Evolutionary conservation across 2,797 vertebrate genomes (phyloP).

Genomic region (Meda fulgida): DNA sequence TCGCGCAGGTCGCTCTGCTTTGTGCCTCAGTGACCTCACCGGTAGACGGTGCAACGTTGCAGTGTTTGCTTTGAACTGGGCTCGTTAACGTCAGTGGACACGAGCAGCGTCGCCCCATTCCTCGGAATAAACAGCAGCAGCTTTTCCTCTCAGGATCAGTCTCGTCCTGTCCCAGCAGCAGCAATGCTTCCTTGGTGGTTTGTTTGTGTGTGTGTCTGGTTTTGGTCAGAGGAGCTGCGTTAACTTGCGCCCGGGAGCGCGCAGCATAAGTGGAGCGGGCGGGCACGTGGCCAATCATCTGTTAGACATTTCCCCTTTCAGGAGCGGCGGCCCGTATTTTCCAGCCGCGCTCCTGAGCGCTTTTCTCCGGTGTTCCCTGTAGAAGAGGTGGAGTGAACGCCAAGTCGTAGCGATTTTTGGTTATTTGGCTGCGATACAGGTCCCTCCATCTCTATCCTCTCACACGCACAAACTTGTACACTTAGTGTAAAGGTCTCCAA

Average conservation of each 20-base stretch:
- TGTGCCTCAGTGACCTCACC: slow-evolving; percentile 57
- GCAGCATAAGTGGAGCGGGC: slow-evolving; percentile 54
- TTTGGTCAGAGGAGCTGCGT: slow-evolving; percentile 66
- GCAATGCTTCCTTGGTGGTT: slow-evolving; percentile 52
- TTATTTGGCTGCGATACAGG: slow-evolving; percentile 55
- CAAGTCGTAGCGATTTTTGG: slow-evolving; percentile 54
- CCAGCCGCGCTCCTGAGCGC: slow-evolving; percentile 69
- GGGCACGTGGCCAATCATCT: slow-evolving; percentile 76
- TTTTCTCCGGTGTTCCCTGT: slow-evolving; percentile 70
- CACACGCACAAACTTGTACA: slow-evolving; percentile 43
- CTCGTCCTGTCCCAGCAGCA: slow-evolving; percentile 68
- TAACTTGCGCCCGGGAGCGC: slow-evolving; percentile 72
- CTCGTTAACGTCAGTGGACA: slow-evolving; percentile 53
- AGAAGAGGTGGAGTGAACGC: slow-evolving; percentile 65
- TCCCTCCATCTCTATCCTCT: slow-evolving; percentile 52
- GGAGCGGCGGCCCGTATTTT: slow-evolving; percentile 76
- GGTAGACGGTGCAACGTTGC: slow-evolving; percentile 57
- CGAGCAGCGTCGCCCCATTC: slow-evolving; percentile 55
- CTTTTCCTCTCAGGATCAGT: slow-evolving; percentile 57
- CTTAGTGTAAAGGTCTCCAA: slow-evolving; percentile 16
- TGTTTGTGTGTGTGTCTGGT: slow-evolving; percentile 38
- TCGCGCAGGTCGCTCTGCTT: slow-evolving; percentile 53
- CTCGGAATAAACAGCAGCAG: slow-evolving; percentile 50
- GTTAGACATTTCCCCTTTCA: slow-evolving; percentile 80
- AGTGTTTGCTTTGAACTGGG: slow-evolving; percentile 50